Conservation (phyloP, 2,888 invertebrate genomes). For the Eupithecia centaureata region DNA sequence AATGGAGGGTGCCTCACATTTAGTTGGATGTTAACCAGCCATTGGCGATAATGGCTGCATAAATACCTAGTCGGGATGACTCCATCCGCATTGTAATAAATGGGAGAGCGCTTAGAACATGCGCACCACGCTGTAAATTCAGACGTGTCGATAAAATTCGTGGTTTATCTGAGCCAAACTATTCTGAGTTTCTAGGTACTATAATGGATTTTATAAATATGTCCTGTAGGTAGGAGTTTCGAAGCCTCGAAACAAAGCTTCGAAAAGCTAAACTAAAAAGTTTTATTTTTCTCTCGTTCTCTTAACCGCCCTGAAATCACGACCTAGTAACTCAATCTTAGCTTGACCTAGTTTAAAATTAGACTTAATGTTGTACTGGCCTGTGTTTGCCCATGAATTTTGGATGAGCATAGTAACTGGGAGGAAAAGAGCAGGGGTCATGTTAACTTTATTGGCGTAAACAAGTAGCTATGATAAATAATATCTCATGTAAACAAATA, state of each 20-base stretch:
- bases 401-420: neutral
- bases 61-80: constrained; percentile 37
- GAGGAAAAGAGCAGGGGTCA: neutral
- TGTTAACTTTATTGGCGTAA: neutral
- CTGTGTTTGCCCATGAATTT: neutral
- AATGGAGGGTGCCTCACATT: constrained; percentile 21
- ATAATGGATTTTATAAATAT: neutral
- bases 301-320: constrained; percentile 11
- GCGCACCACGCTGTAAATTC: constrained; percentile 22
- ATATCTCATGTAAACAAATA: constrained; percentile 20
- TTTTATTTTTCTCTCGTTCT: neutral
- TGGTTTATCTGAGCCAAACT: neutral
- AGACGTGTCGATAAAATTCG: constrained; percentile 18
- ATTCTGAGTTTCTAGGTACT: neutral
- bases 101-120: constrained; percentile 26
- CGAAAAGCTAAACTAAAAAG: neutral
- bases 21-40: constrained; percentile 26
- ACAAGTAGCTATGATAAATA: neutral
- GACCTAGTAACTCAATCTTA: constrained; percentile 28
- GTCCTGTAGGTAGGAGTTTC: neutral
- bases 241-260: too few relatives aligned
- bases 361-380: constrained; percentile 12
- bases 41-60: constrained; percentile 22
- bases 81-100: constrained; percentile 40
- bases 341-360: constrained; percentile 22